Percentiles rank a stretch among this genome's conserved stretches.
Evolutionary conservation across 2,113 vertebrate species (phyloP).

Genomic region (Leiothrix lutea): DNA sequence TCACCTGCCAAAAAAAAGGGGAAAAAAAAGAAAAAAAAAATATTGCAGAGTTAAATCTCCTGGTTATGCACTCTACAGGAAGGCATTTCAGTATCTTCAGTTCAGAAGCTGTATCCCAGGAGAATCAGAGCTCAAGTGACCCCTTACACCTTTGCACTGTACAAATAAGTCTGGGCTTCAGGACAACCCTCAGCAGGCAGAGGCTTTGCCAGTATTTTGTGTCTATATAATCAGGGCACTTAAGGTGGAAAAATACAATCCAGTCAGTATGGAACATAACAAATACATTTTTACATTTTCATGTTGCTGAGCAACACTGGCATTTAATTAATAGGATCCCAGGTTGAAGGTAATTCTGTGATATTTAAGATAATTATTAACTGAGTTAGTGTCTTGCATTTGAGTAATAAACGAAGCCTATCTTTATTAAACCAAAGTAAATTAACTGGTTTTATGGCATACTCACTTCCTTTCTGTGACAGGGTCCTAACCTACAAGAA

Average conservation of each 20-base stretch:
- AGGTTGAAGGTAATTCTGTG: neutral
- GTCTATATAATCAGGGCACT: neutral
- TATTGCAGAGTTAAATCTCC: neutral
- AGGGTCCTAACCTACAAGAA: neutral
- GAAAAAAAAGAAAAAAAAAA: no score
- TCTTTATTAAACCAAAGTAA: neutral
- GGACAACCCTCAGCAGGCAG: neutral
- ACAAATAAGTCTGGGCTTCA: neutral
- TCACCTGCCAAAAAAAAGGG: neutral
- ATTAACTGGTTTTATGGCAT: neutral
- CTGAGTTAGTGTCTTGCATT: neutral
- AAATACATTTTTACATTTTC: neutral
- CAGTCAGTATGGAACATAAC: neutral
- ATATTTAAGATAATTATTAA: neutral
- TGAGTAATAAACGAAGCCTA: neutral
- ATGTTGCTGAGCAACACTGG: neutral
- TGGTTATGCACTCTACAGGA: neutral
- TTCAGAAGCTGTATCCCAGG: neutral
- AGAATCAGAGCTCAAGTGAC: neutral
- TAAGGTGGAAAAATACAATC: neutral
- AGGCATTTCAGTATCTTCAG: neutral
- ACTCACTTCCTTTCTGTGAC: neutral
- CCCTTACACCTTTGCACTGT: neutral
- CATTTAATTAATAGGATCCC: neutral
- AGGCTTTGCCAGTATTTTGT: neutral